phyloP scores from a whole-genome alignment of 2,113 vertebrate genomes.

The Dolichotis patagonum region DNA sequence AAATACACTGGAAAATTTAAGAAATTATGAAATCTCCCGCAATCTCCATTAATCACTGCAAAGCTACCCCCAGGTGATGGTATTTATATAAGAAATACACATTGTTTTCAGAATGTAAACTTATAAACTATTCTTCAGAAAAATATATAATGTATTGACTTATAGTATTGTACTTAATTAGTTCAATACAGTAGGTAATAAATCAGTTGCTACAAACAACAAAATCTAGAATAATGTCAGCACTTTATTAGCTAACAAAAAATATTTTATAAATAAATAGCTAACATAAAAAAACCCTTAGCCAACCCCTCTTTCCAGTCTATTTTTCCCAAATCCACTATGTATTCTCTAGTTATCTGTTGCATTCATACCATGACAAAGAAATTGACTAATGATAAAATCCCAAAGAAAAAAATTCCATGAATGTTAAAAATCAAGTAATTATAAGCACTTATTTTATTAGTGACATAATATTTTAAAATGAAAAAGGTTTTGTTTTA shows the following conservation, averaged over 20 bases:
- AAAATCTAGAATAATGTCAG: not conserved
- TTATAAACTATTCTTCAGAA: conserved; percentile 1
- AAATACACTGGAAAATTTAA: not conserved
- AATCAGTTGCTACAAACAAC: not conserved
- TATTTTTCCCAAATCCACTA: not conserved
- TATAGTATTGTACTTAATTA: not conserved
- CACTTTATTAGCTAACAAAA: not conserved
- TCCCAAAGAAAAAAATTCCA: not conserved
- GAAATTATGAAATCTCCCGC: not conserved
- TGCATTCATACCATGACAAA: not conserved
- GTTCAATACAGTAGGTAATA: not conserved
- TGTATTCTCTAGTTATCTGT: not conserved
- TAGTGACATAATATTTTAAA: not conserved
- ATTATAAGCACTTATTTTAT: not conserved
- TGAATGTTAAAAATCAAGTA: not conserved
- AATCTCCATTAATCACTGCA: not conserved
- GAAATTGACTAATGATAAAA: not conserved
- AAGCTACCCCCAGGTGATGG: not conserved
- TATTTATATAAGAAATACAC: not conserved
- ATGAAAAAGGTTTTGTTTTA: not conserved
- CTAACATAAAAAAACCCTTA: not conserved
- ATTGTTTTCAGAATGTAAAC: conserved; percentile 2
- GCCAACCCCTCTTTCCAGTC: not conserved
- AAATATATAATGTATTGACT: not conserved
- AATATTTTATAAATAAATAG: not conserved